These are phyloP conservation scores for Valencia hispanica DNA, from an alignment of 2,797 vertebrate genomes.

Conservation along the genomic window DNA sequence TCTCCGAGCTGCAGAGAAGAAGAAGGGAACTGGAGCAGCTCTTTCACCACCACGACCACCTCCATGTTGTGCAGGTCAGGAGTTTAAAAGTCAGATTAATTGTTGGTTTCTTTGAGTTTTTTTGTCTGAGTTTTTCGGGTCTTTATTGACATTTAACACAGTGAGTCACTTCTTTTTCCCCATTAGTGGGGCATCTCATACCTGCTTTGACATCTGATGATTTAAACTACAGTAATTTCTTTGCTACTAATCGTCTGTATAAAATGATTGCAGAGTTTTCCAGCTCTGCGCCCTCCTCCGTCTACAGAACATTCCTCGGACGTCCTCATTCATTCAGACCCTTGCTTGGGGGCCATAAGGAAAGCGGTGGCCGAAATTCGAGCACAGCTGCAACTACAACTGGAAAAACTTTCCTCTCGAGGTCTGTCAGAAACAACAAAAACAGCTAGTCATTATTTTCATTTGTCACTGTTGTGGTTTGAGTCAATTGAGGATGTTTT, in stretches of 20 bases:
- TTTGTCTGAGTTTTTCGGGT: neutral
- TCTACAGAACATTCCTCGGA: conserved; percentile 51
- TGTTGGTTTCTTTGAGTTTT: too few species aligned
- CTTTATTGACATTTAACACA: too few species aligned
- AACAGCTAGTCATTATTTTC: neutral
- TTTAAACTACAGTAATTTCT: neutral
- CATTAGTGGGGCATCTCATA: neutral
- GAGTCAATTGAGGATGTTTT: conserved; percentile 10
- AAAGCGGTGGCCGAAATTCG: conserved; percentile 44
- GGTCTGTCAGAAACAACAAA: conserved; percentile 48
- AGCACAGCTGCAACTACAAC: conserved; percentile 49
- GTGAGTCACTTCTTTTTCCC: neutral
- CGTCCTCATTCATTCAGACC: conserved; percentile 55
- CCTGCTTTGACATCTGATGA: neutral
- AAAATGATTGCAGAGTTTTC: conserved; percentile 65
- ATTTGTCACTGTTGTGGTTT: neutral
- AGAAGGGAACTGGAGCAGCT: conserved; percentile 69
- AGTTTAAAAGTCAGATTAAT: neutral
- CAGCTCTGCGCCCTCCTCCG: conserved; percentile 40
- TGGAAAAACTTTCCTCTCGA: conserved; percentile 56
- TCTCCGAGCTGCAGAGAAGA: conserved; percentile 64
- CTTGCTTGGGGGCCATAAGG: conserved; percentile 66
- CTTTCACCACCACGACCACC: conserved; percentile 69
- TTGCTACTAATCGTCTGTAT: too few species aligned
- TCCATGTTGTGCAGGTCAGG: conserved; percentile 71